Percentiles rank a stretch among this genome's conserved stretches.
Conservation (phyloP, 1,140 invertebrate genomes). For the Ceratina australensis region DNA sequence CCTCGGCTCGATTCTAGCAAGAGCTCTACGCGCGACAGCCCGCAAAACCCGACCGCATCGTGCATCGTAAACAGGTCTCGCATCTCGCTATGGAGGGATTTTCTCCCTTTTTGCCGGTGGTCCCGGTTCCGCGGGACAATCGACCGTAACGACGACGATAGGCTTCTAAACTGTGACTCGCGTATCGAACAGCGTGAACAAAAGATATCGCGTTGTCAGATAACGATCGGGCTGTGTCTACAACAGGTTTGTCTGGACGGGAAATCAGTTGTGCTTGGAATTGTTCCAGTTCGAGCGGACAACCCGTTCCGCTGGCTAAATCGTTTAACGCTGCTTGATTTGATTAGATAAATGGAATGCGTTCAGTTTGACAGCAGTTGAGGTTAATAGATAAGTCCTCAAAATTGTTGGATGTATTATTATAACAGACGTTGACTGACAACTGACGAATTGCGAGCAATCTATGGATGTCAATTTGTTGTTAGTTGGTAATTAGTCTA, state of each 20-base stretch:
- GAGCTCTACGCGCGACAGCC: constrained; percentile 47
- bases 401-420: too few species aligned
- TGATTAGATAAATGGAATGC: too few species aligned
- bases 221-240: constrained; percentile 5
- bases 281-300: neutral
- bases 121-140: constrained; percentile 6
- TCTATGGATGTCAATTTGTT: neutral
- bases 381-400: too few species aligned
- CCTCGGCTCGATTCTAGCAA: constrained; percentile 11
- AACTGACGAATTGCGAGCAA: neutral
- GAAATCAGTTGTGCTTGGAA: neutral
- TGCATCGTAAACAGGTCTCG: constrained; percentile 43
- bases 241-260: constrained; percentile 17
- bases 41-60: constrained; percentile 46
- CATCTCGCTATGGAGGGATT: neutral
- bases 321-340: neutral
- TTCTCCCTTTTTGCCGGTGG: constrained; percentile 14
- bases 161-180: neutral
- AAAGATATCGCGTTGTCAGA: constrained; percentile 18
- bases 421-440: too few species aligned
- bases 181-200: constrained; percentile 18
- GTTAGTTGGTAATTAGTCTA: constrained; percentile 12
- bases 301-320: too few species aligned
- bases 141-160: constrained; percentile 19
- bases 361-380: too few species aligned